phyloP scores from a whole-genome alignment of 2,888 invertebrate genomes.

The Cataglyphis albicans region DNA sequence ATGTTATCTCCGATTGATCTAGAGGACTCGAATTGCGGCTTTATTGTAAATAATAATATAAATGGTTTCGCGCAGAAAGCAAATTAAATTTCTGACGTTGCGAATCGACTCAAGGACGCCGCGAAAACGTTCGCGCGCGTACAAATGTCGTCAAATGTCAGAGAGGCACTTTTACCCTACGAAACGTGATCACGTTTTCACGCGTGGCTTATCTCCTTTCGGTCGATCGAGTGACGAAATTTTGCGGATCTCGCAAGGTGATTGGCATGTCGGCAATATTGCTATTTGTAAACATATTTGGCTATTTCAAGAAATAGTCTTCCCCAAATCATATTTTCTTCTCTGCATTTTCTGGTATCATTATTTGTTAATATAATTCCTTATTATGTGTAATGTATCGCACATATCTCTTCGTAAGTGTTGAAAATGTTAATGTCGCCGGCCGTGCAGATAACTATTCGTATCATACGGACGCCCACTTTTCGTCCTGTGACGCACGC shows the following conservation, averaged over 20 bases:
- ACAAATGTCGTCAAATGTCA: conserved; percentile 56
- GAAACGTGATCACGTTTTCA: neutral
- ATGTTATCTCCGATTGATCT: neutral
- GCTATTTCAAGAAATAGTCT: neutral
- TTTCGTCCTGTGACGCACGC: neutral
- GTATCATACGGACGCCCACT: conserved; percentile 72
- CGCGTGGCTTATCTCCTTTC: neutral
- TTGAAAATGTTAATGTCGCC: conserved; percentile 45
- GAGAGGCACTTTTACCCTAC: conserved; percentile 44
- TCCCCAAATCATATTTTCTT: neutral
- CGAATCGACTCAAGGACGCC: conserved; percentile 65
- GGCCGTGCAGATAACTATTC: conserved; percentile 66
- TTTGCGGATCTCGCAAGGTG: neutral
- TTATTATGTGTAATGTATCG: neutral
- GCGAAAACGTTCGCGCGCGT: conserved; percentile 45
- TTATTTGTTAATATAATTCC: neutral
- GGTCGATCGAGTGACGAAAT: neutral
- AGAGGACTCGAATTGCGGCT: neutral
- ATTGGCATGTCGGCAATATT: neutral
- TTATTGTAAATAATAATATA: conserved; percentile 61
- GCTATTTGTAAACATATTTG: neutral
- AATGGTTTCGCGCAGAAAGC: conserved; percentile 42
- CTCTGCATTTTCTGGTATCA: neutral
- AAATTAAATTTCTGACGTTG: conserved; percentile 55
- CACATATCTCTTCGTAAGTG: neutral